Conservation (phyloP, 1,140 invertebrate species). For the Drosophila watanabei region DNA sequence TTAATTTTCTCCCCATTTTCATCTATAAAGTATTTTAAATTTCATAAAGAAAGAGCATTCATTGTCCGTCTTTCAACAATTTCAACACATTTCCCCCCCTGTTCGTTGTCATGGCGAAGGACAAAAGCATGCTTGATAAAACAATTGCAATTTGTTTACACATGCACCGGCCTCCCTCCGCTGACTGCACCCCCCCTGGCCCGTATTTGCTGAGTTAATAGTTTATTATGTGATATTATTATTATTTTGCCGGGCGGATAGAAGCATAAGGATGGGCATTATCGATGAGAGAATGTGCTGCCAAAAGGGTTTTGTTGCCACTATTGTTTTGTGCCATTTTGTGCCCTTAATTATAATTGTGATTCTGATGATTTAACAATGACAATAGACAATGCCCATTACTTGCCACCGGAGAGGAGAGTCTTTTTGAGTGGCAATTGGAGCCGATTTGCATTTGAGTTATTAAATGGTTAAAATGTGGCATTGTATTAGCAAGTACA, state of each 20-base stretch:
- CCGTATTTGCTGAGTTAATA: slow-evolving; percentile 51
- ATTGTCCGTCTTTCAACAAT: no score
- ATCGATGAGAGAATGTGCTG: slow-evolving; percentile 36
- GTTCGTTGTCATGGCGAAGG: slow-evolving; percentile 56
- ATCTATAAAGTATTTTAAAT: background rate
- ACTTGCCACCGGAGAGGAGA: slow-evolving; percentile 11
- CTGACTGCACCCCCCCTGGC: background rate
- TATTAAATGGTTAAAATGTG: slow-evolving; percentile 6
- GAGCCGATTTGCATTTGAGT: background rate
- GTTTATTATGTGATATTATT: slow-evolving; percentile 69
- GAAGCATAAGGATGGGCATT: slow-evolving; percentile 16
- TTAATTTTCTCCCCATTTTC: no score
- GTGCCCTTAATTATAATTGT: slow-evolving; percentile 48
- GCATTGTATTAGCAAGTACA: slow-evolving; percentile 3
- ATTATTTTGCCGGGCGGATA: slow-evolving; percentile 47
- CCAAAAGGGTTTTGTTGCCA: slow-evolving; percentile 41
- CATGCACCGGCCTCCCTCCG: slow-evolving; percentile 26
- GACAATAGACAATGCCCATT: slow-evolving; percentile 34
- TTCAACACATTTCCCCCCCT: background rate
- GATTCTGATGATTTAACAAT: slow-evolving; percentile 47
- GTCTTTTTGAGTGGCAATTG: slow-evolving; percentile 23
- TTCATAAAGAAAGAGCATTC: slow-evolving; percentile 20
- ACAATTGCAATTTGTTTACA: slow-evolving; percentile 74
- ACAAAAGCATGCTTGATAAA: slow-evolving; percentile 67
- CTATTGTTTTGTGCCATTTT: slow-evolving; percentile 49